Percentiles rank a stretch among this genome's conserved stretches.
Evolutionary conservation across 2,888 invertebrate genomes (phyloP).

Genomic region (Stenichneumon culpator): DNA sequence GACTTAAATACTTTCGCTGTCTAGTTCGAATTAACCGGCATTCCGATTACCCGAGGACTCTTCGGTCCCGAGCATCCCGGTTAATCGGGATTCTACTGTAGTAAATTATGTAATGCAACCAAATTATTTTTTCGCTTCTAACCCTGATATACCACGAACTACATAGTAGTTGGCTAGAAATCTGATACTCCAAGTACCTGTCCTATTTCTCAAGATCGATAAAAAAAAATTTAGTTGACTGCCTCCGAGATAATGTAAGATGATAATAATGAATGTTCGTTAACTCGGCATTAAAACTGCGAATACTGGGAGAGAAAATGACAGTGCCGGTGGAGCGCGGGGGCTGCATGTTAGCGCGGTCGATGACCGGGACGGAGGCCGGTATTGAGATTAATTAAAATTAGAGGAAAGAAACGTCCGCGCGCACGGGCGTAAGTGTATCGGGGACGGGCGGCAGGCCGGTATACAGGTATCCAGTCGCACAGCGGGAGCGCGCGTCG

Average conservation of each 20-base stretch:
- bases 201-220: too few relatives aligned
- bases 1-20: too few relatives aligned
- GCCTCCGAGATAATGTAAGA: too few relatives aligned
- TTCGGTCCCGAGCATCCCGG: too few relatives aligned
- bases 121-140: too few relatives aligned
- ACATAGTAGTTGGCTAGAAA: background rate
- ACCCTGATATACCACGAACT: too few relatives aligned
- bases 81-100: too few relatives aligned
- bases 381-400: conserved; percentile 80
- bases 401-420: conserved; percentile 78
- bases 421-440: conserved; percentile 52
- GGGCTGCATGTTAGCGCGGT: conserved; percentile 21
- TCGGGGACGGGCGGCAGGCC: conserved; percentile 41
- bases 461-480: conserved; percentile 66
- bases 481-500: conserved; percentile 76
- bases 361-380: conserved; percentile 74
- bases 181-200: background rate
- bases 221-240: background rate
- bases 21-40: too few relatives aligned
- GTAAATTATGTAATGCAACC: too few relatives aligned
- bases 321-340: background rate
- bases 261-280: background rate
- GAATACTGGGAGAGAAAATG: background rate
- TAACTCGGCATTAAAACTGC: background rate
- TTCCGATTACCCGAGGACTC: too few relatives aligned